Evolutionary conservation across 1,140 invertebrate species (phyloP), one percentile per base, ranked within the genome.

Genomic region (Zaprionus kolodkinae): DNA sequence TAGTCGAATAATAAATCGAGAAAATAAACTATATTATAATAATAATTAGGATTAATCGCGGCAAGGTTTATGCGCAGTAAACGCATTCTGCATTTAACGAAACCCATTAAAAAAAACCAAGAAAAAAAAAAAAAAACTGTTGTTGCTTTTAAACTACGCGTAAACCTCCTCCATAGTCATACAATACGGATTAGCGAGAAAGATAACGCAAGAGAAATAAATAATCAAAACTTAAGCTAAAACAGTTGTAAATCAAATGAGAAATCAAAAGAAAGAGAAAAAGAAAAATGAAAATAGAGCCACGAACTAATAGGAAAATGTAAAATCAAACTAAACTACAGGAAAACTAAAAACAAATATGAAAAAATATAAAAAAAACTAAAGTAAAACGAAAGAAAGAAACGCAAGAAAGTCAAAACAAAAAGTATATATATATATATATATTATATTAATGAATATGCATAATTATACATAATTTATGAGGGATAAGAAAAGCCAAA

Each of bases 291-390:
- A n/a, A 73, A 52, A 65, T 54, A 77, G 55, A 27, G 43, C 50
- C 62, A 38, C 64, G 48, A 70, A 78, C 61, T 76, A 89, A 89
- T 73, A 81, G 75, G 60, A 81, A 79, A 81, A 81, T 87, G 84
- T 87, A 90, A 89, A 89, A 89, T 89, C 81, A 81, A 89, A 89
- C 76, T 72, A 74, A 89, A 89, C 74, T 89, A 89, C 85, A 89
- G 85, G 85, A 81, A 86, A 78, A 69, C 17, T 59, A 71, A 75
- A 67, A 72, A 75, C 60, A 67, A 64, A 21, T 21, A 21, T 21
- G 21, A 2, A 17, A 60, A 56, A 73, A 35, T 60, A 43, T 63
- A 25, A 54, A 69, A 69, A n/a, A 9, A 72, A 61, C 38, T 48
- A 60, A 67, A 55, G 36, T 52, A 48, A 36, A 54, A 63, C 33